A percentile compares a stretch with the other conserved stretches of the same genome.
Evolutionary conservation across 2,113 vertebrate genomes (phyloP).

Genomic region (Phrynosoma blainvillii): DNA sequence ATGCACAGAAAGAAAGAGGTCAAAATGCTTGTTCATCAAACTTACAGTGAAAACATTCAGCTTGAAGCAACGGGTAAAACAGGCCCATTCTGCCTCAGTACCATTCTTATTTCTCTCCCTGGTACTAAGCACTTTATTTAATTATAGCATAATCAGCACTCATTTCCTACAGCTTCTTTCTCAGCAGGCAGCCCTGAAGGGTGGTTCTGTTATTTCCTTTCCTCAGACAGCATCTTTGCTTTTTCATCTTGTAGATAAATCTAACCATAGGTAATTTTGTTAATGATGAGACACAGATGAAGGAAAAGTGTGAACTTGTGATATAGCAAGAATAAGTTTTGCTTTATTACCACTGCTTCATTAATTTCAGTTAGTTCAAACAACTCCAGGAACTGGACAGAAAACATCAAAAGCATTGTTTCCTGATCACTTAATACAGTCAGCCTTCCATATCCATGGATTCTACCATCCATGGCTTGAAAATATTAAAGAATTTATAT

Average conservation of each 20-base stretch:
- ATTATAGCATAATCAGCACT: background rate
- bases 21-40: constrained; percentile 11
- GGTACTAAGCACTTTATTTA: background rate
- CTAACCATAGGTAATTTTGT: background rate
- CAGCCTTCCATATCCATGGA: too few relatives aligned
- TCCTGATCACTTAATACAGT: background rate
- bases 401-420: background rate
- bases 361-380: background rate
- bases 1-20: background rate
- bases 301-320: background rate
- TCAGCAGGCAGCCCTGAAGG: background rate
- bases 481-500: too few relatives aligned
- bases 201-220: background rate
- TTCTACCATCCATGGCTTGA: too few relatives aligned
- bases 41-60: accelerated
- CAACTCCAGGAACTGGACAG: background rate
- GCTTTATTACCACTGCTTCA: background rate
- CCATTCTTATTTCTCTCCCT: accelerated
- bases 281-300: background rate
- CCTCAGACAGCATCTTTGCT: background rate
- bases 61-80: background rate
- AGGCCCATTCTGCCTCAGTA: accelerated
- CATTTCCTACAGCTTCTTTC: background rate
- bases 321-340: background rate
- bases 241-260: background rate